Conservation (phyloP, 2,888 invertebrate species). For the Pseudoips prasinana region DNA sequence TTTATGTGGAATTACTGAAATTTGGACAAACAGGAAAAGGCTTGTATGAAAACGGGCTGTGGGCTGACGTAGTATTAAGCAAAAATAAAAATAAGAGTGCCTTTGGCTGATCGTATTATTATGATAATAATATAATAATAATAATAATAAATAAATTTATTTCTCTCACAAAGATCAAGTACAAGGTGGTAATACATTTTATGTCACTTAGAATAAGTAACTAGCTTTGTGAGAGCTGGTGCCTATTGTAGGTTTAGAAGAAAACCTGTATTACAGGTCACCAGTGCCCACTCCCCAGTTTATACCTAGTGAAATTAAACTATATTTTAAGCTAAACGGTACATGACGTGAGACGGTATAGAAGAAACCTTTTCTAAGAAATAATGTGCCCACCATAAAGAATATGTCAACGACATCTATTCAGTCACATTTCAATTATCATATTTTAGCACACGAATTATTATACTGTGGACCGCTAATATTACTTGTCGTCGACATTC, state of each 20-base stretch:
- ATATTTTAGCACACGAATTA: constrained; percentile 13
- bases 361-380: constrained; percentile 23
- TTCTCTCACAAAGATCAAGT: too few relatives aligned
- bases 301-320: too few relatives aligned
- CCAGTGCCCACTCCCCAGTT: too few relatives aligned
- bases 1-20: constrained; percentile 6
- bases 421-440: constrained; percentile 19
- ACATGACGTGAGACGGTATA: too few relatives aligned
- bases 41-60: constrained; percentile 24
- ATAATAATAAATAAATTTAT: too few relatives aligned
- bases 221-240: too few relatives aligned
- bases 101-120: constrained; percentile 32
- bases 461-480: not conserved
- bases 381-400: constrained; percentile 22
- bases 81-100: constrained; percentile 28
- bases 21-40: constrained; percentile 26
- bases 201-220: too few relatives aligned
- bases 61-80: constrained; percentile 15
- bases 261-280: too few relatives aligned
- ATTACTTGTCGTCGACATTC: not conserved
- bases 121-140: too few relatives aligned
- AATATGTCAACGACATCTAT: constrained; percentile 23
- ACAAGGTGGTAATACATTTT: too few relatives aligned
- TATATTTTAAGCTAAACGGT: too few relatives aligned
- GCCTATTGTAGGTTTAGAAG: too few relatives aligned